phyloP scores from a whole-genome alignment of 2,888 invertebrate genomes.

The Drosophila kambysellisi region DNA sequence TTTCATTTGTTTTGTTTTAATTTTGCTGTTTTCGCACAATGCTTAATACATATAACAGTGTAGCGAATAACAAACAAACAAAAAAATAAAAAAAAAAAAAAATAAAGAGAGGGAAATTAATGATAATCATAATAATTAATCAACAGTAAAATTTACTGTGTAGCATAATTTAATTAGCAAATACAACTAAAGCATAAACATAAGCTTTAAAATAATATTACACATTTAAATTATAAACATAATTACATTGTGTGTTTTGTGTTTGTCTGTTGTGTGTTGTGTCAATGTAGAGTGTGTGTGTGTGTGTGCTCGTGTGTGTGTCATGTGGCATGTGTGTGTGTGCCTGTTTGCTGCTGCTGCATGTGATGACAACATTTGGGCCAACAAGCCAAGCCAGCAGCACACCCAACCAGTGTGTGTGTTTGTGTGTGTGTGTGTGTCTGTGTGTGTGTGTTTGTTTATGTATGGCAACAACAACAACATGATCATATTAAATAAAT shows the following conservation, averaged over 20 bases:
- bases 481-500: constrained; percentile 32
- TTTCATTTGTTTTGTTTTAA: constrained; percentile 5
- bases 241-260: constrained; percentile 67
- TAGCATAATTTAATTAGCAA: constrained; percentile 65
- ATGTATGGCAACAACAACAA: constrained; percentile 52
- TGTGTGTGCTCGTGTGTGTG: constrained; percentile 17
- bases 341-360: constrained; percentile 19
- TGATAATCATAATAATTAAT: constrained; percentile 43
- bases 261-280: constrained; percentile 11
- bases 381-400: constrained; percentile 35
- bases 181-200: constrained; percentile 69
- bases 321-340: constrained; percentile 11
- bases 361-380: constrained; percentile 28
- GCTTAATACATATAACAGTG: constrained; percentile 42
- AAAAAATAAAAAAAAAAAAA: constrained; percentile 7
- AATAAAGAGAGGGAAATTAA: constrained; percentile 20
- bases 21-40: constrained; percentile 21
- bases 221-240: constrained; percentile 75
- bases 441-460: constrained; percentile 15
- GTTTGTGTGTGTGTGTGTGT: too few species aligned
- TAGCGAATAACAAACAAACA: constrained; percentile 22
- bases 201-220: constrained; percentile 68
- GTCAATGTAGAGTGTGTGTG: constrained; percentile 14
- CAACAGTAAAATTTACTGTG: constrained; percentile 49
- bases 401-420: constrained; percentile 4